Percentiles rank a stretch among this genome's conserved stretches.
phyloP scores from a whole-genome alignment of 2,888 invertebrate species.

The Morpho deidamia region DNA sequence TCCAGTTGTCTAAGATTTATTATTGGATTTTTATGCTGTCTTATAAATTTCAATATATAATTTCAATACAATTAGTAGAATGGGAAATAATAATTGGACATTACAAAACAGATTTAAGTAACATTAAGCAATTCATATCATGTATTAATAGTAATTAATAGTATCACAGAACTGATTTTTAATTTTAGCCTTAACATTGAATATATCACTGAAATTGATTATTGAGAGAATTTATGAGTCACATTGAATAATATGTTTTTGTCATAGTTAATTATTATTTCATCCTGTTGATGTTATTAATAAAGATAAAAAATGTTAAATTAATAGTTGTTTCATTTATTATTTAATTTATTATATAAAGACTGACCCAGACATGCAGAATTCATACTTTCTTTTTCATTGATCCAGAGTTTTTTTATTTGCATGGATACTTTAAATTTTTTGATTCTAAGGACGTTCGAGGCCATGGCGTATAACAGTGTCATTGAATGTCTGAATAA shows the following conservation, averaged over 20 bases:
- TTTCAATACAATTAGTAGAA: constrained; percentile 2
- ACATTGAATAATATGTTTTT: constrained; percentile 33
- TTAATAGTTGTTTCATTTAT: constrained; percentile 8
- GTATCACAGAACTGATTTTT: constrained; percentile 27
- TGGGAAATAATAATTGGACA: constrained; percentile 13
- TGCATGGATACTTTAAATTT: no score
- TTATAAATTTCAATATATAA: constrained; percentile 1
- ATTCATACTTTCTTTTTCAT: no score
- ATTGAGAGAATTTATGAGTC: constrained; percentile 35
- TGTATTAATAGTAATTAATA: constrained; percentile 29
- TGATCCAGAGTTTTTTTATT: no score
- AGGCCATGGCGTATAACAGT: no score
- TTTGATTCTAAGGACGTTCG: no score
- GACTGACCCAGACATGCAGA: neutral
- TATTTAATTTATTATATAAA: neutral
- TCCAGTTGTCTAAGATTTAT: neutral
- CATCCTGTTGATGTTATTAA: constrained; percentile 40
- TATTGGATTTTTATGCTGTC: constrained; percentile 11
- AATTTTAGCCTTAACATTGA: constrained; percentile 26
- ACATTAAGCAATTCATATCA: constrained; percentile 34
- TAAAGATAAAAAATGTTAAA: constrained; percentile 30
- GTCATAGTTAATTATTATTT: constrained; percentile 36
- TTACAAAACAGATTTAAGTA: constrained; percentile 16
- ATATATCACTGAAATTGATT: constrained; percentile 32
- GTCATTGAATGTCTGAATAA: no score